Base-by-base conservation (phyloP, 2,797 vertebrate species). In the Micromesistius poutassou region DNA sequence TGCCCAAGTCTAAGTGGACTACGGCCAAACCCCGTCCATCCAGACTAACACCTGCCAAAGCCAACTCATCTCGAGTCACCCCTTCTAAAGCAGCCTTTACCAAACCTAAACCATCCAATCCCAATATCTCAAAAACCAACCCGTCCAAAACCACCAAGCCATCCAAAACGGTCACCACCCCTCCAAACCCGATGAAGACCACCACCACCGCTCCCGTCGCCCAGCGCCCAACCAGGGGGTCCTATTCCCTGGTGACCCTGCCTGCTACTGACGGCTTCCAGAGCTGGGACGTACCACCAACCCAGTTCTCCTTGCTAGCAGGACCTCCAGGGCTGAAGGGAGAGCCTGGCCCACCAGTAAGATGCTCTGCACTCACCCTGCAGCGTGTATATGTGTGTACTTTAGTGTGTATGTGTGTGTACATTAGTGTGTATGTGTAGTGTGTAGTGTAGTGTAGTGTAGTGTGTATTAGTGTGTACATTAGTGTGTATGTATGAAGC, bases 291-390 rank as follows among this genome's bases (percentile, higher is more conserved):
- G 88, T 93, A 0, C 93, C 93, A 79, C 95, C 95, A 6, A 98
- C 96, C 0, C 90, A 90, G 0, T 95, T 96, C 87, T 94, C 95
- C 0, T 86, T 96, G 86, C 84, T 96, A 75, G 87, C 90, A 79
- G 97, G 94, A 90, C 88, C 93, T 83, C 92, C 91, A 0, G 97
- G 96, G 78, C 83, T 93, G 85, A 99, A 98, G 92, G 98, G 98
- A 91, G 96, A 98, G 62, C 82, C 81, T 30, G 98, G 98, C 85
- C 84, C 82, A 38, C 79, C 87, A 94, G 98, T 99, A 94, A 95
- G 96, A 84, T 72, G 22, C 19, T 79, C 19, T 78, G 3, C 40
- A 77, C 13, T 42, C 77, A 66, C 19, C 36, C 19, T 38, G 2
- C 30, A 33, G 31, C 62, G 9, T 76, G 66, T 80, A 46, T 33